Evolutionary conservation across 1,140 invertebrate species (phyloP), one percentile per base, ranked within the genome.

Genomic region (Pogonomyrmex barbatus): DNA sequence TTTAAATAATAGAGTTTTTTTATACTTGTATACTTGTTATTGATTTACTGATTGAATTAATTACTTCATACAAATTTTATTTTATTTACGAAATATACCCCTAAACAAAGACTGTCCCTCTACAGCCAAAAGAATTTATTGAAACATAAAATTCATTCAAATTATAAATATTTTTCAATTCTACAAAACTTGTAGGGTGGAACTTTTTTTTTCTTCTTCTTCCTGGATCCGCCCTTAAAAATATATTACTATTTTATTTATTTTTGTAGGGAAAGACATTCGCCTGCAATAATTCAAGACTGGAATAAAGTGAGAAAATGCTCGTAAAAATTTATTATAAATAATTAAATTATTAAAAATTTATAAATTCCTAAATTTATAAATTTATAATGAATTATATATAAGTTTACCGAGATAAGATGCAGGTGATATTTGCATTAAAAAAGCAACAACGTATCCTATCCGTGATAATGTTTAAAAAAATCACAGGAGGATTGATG

Each of bases 241-340:
- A 68, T 45, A 33, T 36, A 47, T 12, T 6, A 24, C 39, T 58
- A 33, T 58, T 71, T 83, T 24, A 24, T 83, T 83, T 24, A 14
- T 60, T 73, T 68, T 70, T 42, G 4, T 12, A 62, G 54, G 17
- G 12, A 42, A 83, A 73, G 68, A 62, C 54, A 73, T 47, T 83
- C 50, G 79, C 54, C 67, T 8, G 42, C 33, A 47, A 83, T 73
- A 47, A 82, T 73, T 33, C 12, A n/a, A 70, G 12, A 45, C 17
- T 30, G 30, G 3, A 60, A 82, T 5, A 60, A 71, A 81, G 3
- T 10, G 42, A 14, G 36, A 47, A 71, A 5, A 14, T 6, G 9
- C 4, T 50, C 1, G 50, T 36, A 36, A 45, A 45, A 39, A 58
- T 65, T 65, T 3, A 5, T 65, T 39, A 67, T 39, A 39, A 67